Evolutionary conservation across 2,113 vertebrate genomes (phyloP), one percentile per base, ranked within the genome.

Genomic region (Holacanthus passer): DNA sequence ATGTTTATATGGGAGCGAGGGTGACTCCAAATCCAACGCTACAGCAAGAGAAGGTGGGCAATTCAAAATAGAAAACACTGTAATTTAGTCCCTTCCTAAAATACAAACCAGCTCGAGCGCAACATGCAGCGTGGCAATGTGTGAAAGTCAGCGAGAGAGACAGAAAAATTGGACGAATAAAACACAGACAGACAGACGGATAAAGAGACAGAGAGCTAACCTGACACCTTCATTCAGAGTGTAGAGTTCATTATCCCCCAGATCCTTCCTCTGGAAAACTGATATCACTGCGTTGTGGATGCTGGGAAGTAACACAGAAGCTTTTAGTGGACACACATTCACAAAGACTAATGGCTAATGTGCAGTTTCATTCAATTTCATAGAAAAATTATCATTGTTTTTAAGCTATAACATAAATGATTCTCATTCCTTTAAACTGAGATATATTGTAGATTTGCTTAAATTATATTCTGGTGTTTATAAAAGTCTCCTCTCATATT

Each of bases 151-250:
- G 29, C 4, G 1, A 24, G 13, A 41, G 5, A 24, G 16, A 12
- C 0, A 52, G 5, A 7, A 56, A 11, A 73, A 37, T 31, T 10
- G 77, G 3, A 55, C 32, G 52, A 50, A 50, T 5, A 55, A 22
- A 67, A 47, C 35, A 9, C 8, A 67, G n/a, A 24, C 0, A 5
- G 37, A 64, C 5, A 19, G 3, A 67, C n/a, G n/a, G n/a, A n/a
- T n/a, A 16, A 62, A 45, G 19, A 69, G 32, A 65, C 2, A 5
- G 43, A n/a, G 8, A 39, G 59, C 97, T 96, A 79, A 99, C 98
- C 98, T 96, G 91, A 99, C 98, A 20, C 97, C 98, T 94, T 99
- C 98, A n/a, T 99, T 99, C 88, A 99, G 95, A 86, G 92, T 93
- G 93, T 96, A 98, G 52, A 99, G 97, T 71, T 99, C 98, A 45